These are phyloP conservation scores for Psilopsiagon aymara DNA, from an alignment of 2,113 vertebrate genomes.

Conservation along the genomic window DNA sequence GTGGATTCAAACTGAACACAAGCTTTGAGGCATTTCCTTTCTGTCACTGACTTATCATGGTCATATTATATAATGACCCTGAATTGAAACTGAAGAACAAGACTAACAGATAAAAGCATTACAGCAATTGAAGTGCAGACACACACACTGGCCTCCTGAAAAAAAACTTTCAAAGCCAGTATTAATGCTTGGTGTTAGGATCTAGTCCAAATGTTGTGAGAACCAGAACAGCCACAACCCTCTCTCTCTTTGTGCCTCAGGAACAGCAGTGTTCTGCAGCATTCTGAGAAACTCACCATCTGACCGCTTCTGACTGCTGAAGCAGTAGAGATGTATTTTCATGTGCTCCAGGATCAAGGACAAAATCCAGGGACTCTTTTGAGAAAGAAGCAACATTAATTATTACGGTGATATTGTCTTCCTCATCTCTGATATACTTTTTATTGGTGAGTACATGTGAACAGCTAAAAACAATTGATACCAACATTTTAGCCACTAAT, in stretches of 20 bases:
- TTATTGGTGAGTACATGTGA: slow-evolving; percentile 23
- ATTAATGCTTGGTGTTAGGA: background rate
- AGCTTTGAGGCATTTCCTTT: background rate
- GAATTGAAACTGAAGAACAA: background rate
- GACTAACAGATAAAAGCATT: background rate
- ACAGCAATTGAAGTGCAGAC: background rate
- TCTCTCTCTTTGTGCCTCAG: background rate
- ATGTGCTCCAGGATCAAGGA: rapidly evolving
- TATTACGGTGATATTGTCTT: background rate
- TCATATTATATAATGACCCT: rapidly evolving
- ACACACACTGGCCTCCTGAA: background rate
- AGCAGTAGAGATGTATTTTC: background rate
- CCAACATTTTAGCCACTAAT: slow-evolving; percentile 32
- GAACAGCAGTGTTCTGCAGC: rapidly evolving
- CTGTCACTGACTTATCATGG: rapidly evolving
- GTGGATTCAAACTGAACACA: background rate
- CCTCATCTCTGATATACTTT: slow-evolving; percentile 29
- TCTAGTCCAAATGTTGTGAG: background rate
- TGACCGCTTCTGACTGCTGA: background rate
- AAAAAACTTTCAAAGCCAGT: background rate
- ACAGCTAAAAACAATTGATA: background rate
- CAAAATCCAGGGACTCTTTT: background rate
- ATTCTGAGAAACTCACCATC: background rate
- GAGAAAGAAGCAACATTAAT: background rate
- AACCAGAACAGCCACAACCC: background rate